A percentile compares a stretch with the other conserved stretches of the same genome.
These are phyloP conservation scores for Drosophila helvetica DNA, from an alignment of 2,888 invertebrate species.

Conservation along the genomic window DNA sequence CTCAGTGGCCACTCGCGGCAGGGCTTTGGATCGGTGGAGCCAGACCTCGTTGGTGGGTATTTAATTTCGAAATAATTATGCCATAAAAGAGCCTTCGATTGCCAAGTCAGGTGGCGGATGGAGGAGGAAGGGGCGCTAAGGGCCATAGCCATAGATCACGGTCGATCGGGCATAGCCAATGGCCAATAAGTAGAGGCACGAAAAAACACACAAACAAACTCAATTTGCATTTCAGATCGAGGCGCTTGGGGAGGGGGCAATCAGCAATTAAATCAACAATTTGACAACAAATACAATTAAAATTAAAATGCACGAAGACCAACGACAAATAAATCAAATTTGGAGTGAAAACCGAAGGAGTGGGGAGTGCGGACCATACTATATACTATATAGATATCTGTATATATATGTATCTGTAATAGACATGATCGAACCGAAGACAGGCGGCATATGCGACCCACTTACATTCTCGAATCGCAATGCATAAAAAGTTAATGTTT, in stretches of 20 bases:
- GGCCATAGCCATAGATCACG: conserved; percentile 36
- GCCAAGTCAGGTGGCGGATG: neutral
- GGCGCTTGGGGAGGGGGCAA: conserved; percentile 42
- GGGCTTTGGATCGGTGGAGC: no score
- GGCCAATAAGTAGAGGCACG: conserved; percentile 18
- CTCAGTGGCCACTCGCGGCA: no score
- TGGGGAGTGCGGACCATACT: neutral
- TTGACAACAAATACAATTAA: conserved; percentile 57
- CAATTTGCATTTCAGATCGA: conserved; percentile 35
- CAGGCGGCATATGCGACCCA: neutral
- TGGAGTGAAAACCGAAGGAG: neutral
- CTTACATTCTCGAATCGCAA: conserved; percentile 4
- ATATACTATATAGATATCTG: neutral
- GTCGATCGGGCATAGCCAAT: conserved; percentile 27
- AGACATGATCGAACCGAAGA: conserved; percentile 8
- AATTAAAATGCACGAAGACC: conserved; percentile 67
- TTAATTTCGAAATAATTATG: neutral
- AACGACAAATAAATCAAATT: conserved; percentile 56
- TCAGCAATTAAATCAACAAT: conserved; percentile 62
- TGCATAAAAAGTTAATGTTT: conserved; percentile 11
- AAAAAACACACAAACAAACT: neutral
- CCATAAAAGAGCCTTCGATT: neutral
- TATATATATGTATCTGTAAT: neutral
- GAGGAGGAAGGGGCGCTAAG: conserved; percentile 9
- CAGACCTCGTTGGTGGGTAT: no score